Evolutionary conservation across 1,140 invertebrate genomes (phyloP), one percentile per base, ranked within the genome.

Genomic region (Euwallacea fornicatus): DNA sequence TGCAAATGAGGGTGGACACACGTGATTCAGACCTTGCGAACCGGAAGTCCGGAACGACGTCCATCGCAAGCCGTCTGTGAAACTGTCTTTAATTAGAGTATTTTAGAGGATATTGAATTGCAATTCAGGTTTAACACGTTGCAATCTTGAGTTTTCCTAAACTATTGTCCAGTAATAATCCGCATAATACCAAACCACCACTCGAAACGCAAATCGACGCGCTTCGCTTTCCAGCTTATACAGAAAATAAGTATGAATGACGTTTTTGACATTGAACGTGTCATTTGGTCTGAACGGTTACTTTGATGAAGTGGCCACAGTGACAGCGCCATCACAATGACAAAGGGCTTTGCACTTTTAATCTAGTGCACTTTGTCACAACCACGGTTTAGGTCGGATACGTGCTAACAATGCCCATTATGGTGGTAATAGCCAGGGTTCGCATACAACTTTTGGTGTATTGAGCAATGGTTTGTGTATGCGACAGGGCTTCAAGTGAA

Each of bases 351-450:
- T 70, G 56, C 70, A 71, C 75, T 73, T 74, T 76, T 76, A 76
- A 76, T 76, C 75, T 76, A 76, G 74, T 72, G 59, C 72, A 76
- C 75, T 76, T 74, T 76, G 75, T 76, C 75, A 76, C 58, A 60
- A 71, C 72, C 75, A 76, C 74, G 74, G 72, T 47, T 44, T 61
- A 8, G 58, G 41, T 62, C 21, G 42, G 61, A 69, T 33, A 33
- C 21, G 68, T 62, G 69, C 33, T 53, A 60, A 54, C 59, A 54
- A 70, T 70, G 11, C 44, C 47, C 42, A 70, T 70, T 70, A 70
- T 55, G 50, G 64, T 70, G 41, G 64, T 70, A 70, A 70, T 63
- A 64, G 62, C 42, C 16, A 46, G 55, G 66, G 55, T 60, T 68
- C 41, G 46, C 10, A 41, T 10, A 50, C 21, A 6, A 33, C 16